Evolutionary conservation across 2,888 invertebrate species (phyloP).

Genomic region (Oligia strigilis): DNA sequence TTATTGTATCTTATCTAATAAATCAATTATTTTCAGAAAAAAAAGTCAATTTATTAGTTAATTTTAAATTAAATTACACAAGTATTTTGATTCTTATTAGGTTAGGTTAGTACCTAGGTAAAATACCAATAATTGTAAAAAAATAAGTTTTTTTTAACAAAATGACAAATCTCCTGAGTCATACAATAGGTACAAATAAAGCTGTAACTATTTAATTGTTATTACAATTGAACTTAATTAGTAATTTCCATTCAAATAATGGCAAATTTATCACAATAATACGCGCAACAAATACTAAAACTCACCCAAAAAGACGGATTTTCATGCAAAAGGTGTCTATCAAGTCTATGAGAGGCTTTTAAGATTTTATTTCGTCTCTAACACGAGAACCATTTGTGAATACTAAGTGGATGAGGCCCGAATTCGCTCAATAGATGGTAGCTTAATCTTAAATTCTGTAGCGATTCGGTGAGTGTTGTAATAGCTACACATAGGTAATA

Average conservation of each 20-base stretch:
- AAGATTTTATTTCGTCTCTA: conserved; percentile 41
- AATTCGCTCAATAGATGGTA: background rate
- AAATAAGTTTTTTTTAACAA: background rate
- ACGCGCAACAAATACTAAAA: conserved; percentile 5
- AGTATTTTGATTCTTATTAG: too few relatives aligned
- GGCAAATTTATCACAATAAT: conserved; percentile 18
- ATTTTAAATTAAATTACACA: too few relatives aligned
- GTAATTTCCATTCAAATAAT: conserved; percentile 25
- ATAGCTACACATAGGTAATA: background rate
- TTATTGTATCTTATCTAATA: too few relatives aligned
- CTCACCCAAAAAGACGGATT: conserved; percentile 24
- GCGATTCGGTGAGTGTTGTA: conserved; percentile 21
- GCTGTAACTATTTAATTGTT: background rate
- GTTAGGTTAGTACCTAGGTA: too few relatives aligned
- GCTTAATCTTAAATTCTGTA: conserved; percentile 20
- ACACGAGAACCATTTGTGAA: conserved; percentile 42
- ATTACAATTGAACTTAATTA: background rate
- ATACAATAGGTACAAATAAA: background rate
- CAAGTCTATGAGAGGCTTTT: conserved; percentile 18
- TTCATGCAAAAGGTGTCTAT: conserved; percentile 27
- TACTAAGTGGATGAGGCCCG: conserved; percentile 45
- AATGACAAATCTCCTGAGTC: background rate
- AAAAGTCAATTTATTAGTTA: too few relatives aligned
- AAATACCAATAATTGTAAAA: too few relatives aligned
- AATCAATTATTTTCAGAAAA: too few relatives aligned